phyloP scores from a whole-genome alignment of 2,888 invertebrate genomes.

The Cotesia congregata region DNA sequence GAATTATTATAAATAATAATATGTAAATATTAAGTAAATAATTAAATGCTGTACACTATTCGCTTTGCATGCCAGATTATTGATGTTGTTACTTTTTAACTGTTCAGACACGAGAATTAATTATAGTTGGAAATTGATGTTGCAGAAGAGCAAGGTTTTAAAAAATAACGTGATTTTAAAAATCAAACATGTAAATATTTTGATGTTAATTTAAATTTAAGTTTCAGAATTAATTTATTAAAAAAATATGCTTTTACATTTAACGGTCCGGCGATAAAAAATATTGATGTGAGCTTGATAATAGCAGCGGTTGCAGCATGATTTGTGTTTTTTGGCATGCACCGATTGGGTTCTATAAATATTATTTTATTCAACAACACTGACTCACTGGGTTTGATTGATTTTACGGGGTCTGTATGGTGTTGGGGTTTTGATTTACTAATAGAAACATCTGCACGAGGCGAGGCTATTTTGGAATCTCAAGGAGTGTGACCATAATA shows the following conservation, averaged over 20 bases:
- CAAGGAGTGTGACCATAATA: constrained; percentile 66
- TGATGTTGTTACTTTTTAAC: neutral
- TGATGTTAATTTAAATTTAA: too few relatives aligned
- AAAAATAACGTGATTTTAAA: neutral
- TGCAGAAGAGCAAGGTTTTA: neutral
- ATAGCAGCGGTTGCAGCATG: constrained; percentile 67
- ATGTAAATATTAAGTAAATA: neutral
- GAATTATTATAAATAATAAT: neutral
- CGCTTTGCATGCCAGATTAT: constrained; percentile 33
- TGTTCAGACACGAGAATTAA: neutral
- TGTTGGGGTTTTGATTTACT: constrained; percentile 65
- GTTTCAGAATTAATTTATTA: neutral
- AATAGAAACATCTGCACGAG: constrained; percentile 77
- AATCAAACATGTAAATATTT: too few relatives aligned
- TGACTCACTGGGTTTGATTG: constrained; percentile 62
- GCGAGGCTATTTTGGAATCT: constrained; percentile 75
- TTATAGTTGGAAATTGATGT: neutral
- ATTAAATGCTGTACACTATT: constrained; percentile 4
- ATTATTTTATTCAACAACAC: constrained; percentile 62
- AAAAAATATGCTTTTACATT: neutral
- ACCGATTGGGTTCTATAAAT: constrained; percentile 57
- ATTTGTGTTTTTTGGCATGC: constrained; percentile 70
- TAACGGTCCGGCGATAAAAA: constrained; percentile 34
- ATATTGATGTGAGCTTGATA: constrained; percentile 64
- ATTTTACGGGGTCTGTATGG: constrained; percentile 53